Percentiles rank a stretch among this genome's conserved stretches.
Evolutionary conservation across 2,888 invertebrate genomes (phyloP).

Genomic region (Megalurothrips usitatus): DNA sequence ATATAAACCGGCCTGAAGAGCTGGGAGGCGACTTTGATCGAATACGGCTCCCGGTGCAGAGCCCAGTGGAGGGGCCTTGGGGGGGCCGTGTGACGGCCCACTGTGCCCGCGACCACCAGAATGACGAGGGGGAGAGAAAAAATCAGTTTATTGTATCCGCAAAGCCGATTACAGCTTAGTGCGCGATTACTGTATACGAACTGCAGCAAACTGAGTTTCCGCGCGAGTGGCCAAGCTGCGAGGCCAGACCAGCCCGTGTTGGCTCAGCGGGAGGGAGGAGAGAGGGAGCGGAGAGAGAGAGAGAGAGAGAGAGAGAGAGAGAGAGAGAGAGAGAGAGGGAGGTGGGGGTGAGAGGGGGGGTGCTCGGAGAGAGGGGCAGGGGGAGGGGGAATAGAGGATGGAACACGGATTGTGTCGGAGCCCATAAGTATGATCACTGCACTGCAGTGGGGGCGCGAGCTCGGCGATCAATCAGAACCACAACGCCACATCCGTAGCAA

Average conservation of each 20-base stretch:
- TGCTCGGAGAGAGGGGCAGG: slow-evolving; percentile 27
- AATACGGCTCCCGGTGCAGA: neutral
- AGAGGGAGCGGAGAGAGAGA: neutral
- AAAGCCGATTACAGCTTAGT: slow-evolving; percentile 26
- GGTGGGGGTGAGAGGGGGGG: neutral
- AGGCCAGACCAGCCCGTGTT: neutral
- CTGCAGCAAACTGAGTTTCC: slow-evolving; percentile 24
- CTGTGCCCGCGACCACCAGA: neutral
- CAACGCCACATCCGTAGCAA: neutral
- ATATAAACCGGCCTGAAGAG: no score
- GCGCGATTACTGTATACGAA: slow-evolving; percentile 18
- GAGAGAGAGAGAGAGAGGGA: slow-evolving; percentile 20
- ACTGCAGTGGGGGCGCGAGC: neutral
- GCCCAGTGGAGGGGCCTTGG: neutral
- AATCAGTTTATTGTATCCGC: slow-evolving; percentile 26
- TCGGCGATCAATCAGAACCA: neutral
- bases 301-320: slow-evolving; percentile 13
- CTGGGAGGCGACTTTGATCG: neutral
- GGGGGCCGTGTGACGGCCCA: neutral
- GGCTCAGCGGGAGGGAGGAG: neutral
- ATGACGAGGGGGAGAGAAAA: slow-evolving; percentile 14
- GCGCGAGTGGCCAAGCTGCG: neutral
- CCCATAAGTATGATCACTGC: slow-evolving; percentile 11
- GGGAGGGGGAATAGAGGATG: slow-evolving; percentile 27
- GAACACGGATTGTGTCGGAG: neutral